Evolutionary conservation across 2,113 vertebrate species (phyloP), one percentile per base, ranked within the genome.

Genomic region (Tor tambroides): DNA sequence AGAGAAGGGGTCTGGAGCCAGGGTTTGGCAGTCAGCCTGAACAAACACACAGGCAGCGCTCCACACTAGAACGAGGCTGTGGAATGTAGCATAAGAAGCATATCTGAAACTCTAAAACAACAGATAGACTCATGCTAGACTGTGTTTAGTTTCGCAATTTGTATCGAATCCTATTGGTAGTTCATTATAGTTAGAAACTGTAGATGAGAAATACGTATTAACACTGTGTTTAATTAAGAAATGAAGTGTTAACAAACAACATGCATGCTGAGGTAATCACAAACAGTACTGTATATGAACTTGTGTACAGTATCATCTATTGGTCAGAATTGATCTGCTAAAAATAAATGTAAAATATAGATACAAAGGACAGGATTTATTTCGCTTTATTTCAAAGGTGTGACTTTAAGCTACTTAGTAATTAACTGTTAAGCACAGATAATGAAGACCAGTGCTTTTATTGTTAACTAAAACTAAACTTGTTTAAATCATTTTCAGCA

Each of bases 31-130:
- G n/a, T 26, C 59, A 21, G 86, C 91, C 89, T 81, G 84, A 83
- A 75, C 80, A 91, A 90, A 92, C 90, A 90, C 28, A 83, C 67
- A 84, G 76, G 76, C 65, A 77, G 87, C 26, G 26, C 77, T 80
- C 65, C 30, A 71, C 51, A 83, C 67, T 87, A 85, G 88, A 90
- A 83, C 32, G 28, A 17, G 81, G 76, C 87, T 85, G 76, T 89
- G 86, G 89, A 89, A 89, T 87, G 75, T 74, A 61, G 87, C 71
- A 85, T 49, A 17, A 51, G 83, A 71, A 74, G 75, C 3, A 15
- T 41, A 32, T 85, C 51, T 43, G 41, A 38, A 11, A 65, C 81
- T 51, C 6, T 28, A 54, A 65, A 76, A 35, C 74, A 83, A 69
- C 30, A 63, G 8, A 19, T 3, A 19, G 43, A 49, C 51, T 71